Percentiles rank a stretch among this genome's conserved stretches.
Conservation (phyloP, 1,140 invertebrate species). For the Laupala kohalensis region DNA sequence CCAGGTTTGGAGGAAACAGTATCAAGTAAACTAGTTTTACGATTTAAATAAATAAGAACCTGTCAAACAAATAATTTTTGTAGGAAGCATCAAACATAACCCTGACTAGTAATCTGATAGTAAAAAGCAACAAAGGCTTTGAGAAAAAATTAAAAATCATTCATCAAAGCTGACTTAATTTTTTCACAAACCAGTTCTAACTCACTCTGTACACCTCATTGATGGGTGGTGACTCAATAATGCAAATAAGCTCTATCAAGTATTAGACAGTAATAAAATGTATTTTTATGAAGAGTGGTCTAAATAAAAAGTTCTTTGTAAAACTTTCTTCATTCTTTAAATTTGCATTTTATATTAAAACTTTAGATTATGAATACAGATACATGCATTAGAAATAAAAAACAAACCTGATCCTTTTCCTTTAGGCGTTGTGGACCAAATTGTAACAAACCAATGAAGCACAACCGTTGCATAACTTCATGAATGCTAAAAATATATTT, state of each 20-base stretch:
- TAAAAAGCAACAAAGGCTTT: no score
- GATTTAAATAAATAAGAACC: slow-evolving; percentile 56
- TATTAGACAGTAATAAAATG: no score
- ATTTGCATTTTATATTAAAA: neutral
- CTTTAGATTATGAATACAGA: neutral
- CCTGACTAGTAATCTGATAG: no score
- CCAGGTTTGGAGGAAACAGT: slow-evolving; percentile 46
- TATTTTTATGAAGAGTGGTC: neutral
- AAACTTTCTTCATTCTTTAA: neutral
- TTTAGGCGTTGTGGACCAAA: slow-evolving; percentile 49
- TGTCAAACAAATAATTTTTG: slow-evolving; percentile 25
- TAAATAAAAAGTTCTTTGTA: neutral
- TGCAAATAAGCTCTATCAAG: no score
- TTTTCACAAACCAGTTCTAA: no score
- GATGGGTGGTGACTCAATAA: no score
- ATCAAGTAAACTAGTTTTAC: slow-evolving; percentile 43
- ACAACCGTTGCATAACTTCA: slow-evolving; percentile 40
- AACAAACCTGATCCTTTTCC: slow-evolving; percentile 47
- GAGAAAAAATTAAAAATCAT: no score
- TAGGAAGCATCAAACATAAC: no score
- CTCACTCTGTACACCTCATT: no score
- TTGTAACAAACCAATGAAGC: slow-evolving; percentile 55
- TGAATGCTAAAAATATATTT: slow-evolving; percentile 50
- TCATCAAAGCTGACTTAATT: no score
- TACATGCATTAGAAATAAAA: neutral